Base-by-base conservation (phyloP, 92 coral and sea anemone species). In the Nematostella vectensis region DNA sequence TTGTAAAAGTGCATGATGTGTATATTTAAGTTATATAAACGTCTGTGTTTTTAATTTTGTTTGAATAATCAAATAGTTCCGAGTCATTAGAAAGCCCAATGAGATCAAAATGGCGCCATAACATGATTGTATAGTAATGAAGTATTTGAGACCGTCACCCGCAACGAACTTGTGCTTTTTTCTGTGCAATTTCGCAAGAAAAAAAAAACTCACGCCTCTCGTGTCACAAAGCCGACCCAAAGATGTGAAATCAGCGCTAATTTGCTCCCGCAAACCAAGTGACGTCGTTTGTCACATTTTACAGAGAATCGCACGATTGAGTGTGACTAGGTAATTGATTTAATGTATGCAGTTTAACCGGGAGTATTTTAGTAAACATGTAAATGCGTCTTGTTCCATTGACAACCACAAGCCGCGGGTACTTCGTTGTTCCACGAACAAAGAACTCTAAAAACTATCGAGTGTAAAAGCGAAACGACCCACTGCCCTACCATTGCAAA, bases 341-440 rank as follows among this genome's bases (percentile, higher is more conserved):
- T 65, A 78, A 78, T 78, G 58, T 78, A 78, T 78, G 47, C 85
- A 58, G 80, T 78, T 78, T 50, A 59, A 80, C 72, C 80, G 65
- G n/a, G n/a, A n/a, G 29, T 20, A 58, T 67, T 31, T 38, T 33
- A 25, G 70, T 78, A 77, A 72, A 78, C 72, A 78, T 78, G 85
- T 72, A 78, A 78, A 78, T 78, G 66, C 25, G 55, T 27, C 47
- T 57, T 54, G 53, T 80, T 78, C 61, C 70, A 72, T 72, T 9
- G 51, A 9, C 21, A 45, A 9, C 51, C 18, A 45, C 9, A 4
- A 17, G 51, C 23, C 18, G 51, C 49, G 27, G 78, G 4, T 20
- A 45, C 12, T 24, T 52, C 50, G 69, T 57, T 38, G 15, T 58
- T 27, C 19, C 17, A 19, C 15, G 59, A 65, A 65, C 74, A 77